Conservation (phyloP, 2,888 invertebrate species). For the Lasius platythorax region DNA sequence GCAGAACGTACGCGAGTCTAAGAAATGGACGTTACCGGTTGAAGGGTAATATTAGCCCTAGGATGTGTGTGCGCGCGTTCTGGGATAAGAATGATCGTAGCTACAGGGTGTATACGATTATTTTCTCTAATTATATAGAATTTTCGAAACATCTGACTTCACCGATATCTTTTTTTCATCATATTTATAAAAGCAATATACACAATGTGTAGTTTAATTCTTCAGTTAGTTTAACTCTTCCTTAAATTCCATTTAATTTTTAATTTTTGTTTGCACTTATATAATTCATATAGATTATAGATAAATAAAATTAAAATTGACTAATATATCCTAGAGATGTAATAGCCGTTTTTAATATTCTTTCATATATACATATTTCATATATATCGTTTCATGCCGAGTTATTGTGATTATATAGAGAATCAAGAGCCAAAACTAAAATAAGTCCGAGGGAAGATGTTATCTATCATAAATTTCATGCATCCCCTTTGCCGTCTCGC, state of each 20-base stretch:
- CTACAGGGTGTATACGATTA: constrained; percentile 11
- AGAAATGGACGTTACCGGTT: constrained; percentile 29
- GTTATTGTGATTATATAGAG: background rate
- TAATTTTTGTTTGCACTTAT: background rate
- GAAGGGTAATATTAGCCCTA: constrained; percentile 31
- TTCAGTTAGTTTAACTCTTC: background rate
- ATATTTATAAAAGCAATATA: background rate
- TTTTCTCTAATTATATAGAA: constrained; percentile 23
- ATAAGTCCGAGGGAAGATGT: background rate
- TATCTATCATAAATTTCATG: constrained; percentile 30
- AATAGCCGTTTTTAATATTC: background rate
- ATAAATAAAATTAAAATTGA: constrained; percentile 8
- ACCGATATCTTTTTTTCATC: background rate
- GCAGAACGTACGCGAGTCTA: constrained; percentile 19
- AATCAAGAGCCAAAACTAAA: constrained; percentile 15
- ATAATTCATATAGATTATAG: too few species aligned
- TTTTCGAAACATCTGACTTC: constrained; percentile 10
- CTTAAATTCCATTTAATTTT: background rate
- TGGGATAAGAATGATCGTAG: constrained; percentile 19
- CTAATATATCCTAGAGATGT: too few species aligned
- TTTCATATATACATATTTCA: background rate
- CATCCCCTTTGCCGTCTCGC: constrained; percentile 4
- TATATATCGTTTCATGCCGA: background rate
- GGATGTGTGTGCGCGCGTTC: background rate
- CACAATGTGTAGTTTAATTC: background rate